Base-by-base conservation (phyloP, 2,888 invertebrate genomes). In the Apoda limacodes region DNA sequence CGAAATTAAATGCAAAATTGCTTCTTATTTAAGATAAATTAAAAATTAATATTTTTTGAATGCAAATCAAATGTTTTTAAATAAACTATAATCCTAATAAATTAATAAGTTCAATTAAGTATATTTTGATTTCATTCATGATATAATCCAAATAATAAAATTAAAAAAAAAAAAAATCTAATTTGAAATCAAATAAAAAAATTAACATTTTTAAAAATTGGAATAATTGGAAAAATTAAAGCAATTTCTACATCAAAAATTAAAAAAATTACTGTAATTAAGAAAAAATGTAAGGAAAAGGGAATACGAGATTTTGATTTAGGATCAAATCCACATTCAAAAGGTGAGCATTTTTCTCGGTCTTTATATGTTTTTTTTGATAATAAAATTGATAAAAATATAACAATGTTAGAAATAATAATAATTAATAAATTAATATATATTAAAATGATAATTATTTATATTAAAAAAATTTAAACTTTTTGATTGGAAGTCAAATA, bases 201-300 rank as follows among this genome's bases (percentile, higher is more conserved):
- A n/a, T n/a, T n/a, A n/a, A n/a, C n/a, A n/a, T n/a, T n/a, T n/a
- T n/a, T n/a, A 71, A 46, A 68, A 70, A 46, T 48, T 35, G 52
- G 25, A 45, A 65, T 50, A 44, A 85, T 66, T 0, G 86, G 86
- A 1, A 88, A 55, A 56, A 88, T 68, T 57, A 88, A 45, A 1
- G 84, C 82, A 69, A 88, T 86, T 85, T 88, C 88, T 37, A 88
- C 82, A 78, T 88, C 88, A 81, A 88, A 89, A 74, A 89, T 86
- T 81, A 88, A 66, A 58, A 88, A 88, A 72, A 89, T 84, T 59
- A 88, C 68, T 20, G 86, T 82, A 61, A 88, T 84, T 78, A 90
- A 84, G 56, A 75, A 85, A 84, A 75, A 88, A 84, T 70, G 70
- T 30, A 70, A 4, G 0, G 70, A 72, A 43, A 72, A 72, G 0